phyloP scores from a whole-genome alignment of 2,797 vertebrate species.

The Prunella strophiata region DNA sequence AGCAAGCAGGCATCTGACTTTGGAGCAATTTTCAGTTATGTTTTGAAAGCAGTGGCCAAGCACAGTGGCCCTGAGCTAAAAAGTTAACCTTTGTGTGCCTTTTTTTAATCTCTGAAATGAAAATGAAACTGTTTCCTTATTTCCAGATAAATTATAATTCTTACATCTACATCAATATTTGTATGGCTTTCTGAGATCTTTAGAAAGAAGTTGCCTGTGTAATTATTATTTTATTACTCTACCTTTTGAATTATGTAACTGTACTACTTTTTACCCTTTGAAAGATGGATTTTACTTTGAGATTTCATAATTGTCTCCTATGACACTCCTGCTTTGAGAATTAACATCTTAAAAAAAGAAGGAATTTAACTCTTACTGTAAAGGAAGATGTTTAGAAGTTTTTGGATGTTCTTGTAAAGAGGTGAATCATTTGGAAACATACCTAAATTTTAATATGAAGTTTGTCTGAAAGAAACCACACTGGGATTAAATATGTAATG shows the following conservation, averaged over 20 bases:
- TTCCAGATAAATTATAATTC: not conserved
- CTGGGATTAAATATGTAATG: not conserved
- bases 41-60: not conserved
- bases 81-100: not conserved
- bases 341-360: not conserved
- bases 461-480: not conserved
- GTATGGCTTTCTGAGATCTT: not conserved
- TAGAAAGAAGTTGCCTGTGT: not conserved
- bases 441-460: not conserved
- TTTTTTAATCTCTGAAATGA: not conserved
- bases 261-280: conserved; percentile 30
- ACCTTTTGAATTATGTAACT: conserved; percentile 33
- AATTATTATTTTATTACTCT: conserved; percentile 27
- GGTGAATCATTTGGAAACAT: not conserved
- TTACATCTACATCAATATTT: conserved; percentile 10
- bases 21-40: not conserved
- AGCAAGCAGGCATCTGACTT: not conserved
- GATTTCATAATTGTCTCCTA: conserved; percentile 9
- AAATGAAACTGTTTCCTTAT: not conserved
- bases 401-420: not conserved
- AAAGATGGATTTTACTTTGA: conserved; percentile 18
- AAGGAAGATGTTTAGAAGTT: not conserved
- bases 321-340: not conserved
- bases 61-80: not conserved
- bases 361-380: not conserved